Percentiles rank a stretch among this genome's conserved stretches.
Conservation (phyloP, 2,888 invertebrate genomes). For the Drosophila macrospina region DNA sequence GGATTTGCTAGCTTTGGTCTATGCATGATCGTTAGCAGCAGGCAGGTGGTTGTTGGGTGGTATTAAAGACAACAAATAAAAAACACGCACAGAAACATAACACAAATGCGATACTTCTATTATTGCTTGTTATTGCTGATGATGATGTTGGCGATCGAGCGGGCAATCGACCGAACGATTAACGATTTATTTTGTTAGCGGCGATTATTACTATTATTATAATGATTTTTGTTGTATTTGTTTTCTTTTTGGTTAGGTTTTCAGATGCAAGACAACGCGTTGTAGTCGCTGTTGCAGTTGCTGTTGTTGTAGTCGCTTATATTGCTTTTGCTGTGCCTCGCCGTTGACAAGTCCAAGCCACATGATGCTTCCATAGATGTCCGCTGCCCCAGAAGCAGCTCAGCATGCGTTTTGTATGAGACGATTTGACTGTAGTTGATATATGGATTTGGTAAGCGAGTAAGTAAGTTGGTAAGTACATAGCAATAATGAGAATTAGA, state of each 20-base stretch:
- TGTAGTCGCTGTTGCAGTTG: conserved; percentile 18
- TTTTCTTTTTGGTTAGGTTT: conserved; percentile 59
- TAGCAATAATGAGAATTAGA: conserved; percentile 52
- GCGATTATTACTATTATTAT: conserved; percentile 29
- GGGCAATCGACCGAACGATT: conserved; percentile 29
- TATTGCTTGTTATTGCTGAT: conserved; percentile 37
- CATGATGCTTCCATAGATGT: conserved; percentile 65
- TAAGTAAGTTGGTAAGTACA: conserved; percentile 20
- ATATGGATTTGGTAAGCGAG: conserved; percentile 26
- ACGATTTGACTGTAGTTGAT: conserved; percentile 48
- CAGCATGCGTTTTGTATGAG: conserved; percentile 49
- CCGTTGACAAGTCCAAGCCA: conserved; percentile 51
- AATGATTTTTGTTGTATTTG: not conserved
- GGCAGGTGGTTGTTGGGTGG: conserved; percentile 46
- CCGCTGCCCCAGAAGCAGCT: conserved; percentile 60
- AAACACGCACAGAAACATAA: conserved; percentile 51
- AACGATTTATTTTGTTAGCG: conserved; percentile 56
- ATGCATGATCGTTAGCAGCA: conserved; percentile 76
- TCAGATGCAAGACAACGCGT: conserved; percentile 50
- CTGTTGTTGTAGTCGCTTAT: conserved; percentile 26
- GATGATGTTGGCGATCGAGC: conserved; percentile 16
- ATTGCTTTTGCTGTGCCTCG: conserved; percentile 30
- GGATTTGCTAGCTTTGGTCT: conserved; percentile 77
- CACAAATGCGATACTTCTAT: conserved; percentile 53
- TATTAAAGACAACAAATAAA: conserved; percentile 51